phyloP scores from a whole-genome alignment of 2,888 invertebrate genomes.

The Cotesia congregata region DNA sequence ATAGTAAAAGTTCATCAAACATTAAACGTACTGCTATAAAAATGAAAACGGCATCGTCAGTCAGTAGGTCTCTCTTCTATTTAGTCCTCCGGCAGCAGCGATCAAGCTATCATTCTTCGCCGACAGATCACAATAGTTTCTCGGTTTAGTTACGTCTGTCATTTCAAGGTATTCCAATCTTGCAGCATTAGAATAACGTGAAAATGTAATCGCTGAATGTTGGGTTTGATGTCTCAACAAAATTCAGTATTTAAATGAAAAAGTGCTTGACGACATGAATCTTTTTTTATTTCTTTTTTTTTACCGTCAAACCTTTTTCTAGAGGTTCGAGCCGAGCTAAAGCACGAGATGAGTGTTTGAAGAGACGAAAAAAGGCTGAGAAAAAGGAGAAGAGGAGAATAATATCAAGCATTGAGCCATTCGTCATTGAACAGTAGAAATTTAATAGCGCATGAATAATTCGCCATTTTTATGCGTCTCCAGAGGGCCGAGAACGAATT shows the following conservation, averaged over 20 bases:
- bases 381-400: slow-evolving; percentile 30
- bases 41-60: too few relatives aligned
- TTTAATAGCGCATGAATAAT: slow-evolving; percentile 34
- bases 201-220: neutral
- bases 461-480: slow-evolving; percentile 36
- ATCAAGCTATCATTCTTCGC: slow-evolving; percentile 40
- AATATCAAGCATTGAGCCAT: slow-evolving; percentile 22
- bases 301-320: neutral
- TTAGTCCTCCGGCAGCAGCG: slow-evolving; percentile 34
- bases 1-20: too few relatives aligned
- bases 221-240: neutral
- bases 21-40: too few relatives aligned
- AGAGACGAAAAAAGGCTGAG: slow-evolving; percentile 27
- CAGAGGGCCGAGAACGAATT: slow-evolving; percentile 31
- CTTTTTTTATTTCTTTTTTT: slow-evolving; percentile 37
- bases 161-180: neutral
- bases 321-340: neutral
- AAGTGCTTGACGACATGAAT: slow-evolving; percentile 4
- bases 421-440: slow-evolving; percentile 19
- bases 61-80: neutral
- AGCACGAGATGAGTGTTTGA: slow-evolving; percentile 26
- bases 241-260: slow-evolving; percentile 10
- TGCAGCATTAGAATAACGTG: neutral
- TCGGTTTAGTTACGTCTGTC: neutral
- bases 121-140: slow-evolving; percentile 16